Conservation (phyloP, 2,888 invertebrate species). For the Orthosia gothica region DNA sequence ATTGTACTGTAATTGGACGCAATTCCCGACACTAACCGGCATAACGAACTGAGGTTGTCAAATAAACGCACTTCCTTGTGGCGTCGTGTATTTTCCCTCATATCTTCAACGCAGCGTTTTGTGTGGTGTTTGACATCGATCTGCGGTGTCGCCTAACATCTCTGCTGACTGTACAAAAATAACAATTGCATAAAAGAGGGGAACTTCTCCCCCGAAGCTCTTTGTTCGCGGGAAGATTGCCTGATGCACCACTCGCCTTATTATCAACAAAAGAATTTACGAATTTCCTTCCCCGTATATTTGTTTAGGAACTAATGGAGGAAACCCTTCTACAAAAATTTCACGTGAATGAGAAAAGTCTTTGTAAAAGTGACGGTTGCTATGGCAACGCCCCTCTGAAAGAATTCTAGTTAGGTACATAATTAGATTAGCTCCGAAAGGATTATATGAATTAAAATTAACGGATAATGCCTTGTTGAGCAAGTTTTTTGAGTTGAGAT, state of each 20-base stretch:
- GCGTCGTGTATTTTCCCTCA: constrained; percentile 45
- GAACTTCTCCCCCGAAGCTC: constrained; percentile 73
- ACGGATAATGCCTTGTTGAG: constrained; percentile 63
- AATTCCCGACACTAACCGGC: constrained; percentile 33
- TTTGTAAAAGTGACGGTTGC: constrained; percentile 70
- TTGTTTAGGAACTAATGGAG: constrained; percentile 74
- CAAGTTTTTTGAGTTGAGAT: constrained; percentile 57
- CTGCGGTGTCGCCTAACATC: constrained; percentile 69
- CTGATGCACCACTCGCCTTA: constrained; percentile 78
- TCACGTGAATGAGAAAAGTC: constrained; percentile 68
- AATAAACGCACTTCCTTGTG: constrained; percentile 55
- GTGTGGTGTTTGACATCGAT: constrained; percentile 71
- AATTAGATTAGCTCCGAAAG: constrained; percentile 71
- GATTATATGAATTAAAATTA: constrained; percentile 71
- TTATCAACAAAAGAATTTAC: constrained; percentile 76
- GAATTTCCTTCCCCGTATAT: constrained; percentile 74
- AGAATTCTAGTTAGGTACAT: constrained; percentile 68
- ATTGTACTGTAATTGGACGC: constrained; percentile 55
- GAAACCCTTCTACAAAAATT: constrained; percentile 75
- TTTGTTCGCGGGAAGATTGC: constrained; percentile 80
- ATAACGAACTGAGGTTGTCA: constrained; percentile 50
- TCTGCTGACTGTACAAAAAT: constrained; percentile 81
- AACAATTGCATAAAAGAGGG: constrained; percentile 85
- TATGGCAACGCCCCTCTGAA: constrained; percentile 77
- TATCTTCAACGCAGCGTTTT: constrained; percentile 55